Conservation (phyloP, 2,888 invertebrate genomes). For the Epinotia brunnichana region DNA sequence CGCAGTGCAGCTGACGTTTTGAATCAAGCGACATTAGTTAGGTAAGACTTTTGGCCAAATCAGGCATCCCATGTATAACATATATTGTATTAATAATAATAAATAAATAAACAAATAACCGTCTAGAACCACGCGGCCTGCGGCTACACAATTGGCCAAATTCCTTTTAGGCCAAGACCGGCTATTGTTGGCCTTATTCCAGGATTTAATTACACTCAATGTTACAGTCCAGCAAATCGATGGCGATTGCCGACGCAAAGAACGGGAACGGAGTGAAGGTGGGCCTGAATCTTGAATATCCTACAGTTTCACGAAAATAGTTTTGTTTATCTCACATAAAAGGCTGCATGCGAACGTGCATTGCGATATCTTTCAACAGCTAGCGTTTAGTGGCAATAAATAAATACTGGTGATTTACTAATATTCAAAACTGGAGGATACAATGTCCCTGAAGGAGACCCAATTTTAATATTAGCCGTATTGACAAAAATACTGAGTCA, state of each 20-base stretch:
- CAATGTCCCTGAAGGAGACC: neutral
- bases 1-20: neutral
- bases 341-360: too few relatives aligned
- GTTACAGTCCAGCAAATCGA: constrained; percentile 15
- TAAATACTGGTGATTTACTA: neutral
- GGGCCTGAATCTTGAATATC: constrained; percentile 4
- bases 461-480: neutral
- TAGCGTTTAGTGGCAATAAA: constrained; percentile 3
- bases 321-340: constrained; percentile 22
- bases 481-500: neutral
- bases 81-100: too few relatives aligned
- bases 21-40: constrained; percentile 2
- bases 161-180: constrained; percentile 25
- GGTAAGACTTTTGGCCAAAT: neutral
- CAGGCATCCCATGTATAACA: neutral
- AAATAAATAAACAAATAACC: too few relatives aligned
- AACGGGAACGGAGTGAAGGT: neutral
- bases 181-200: constrained; percentile 26
- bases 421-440: neutral
- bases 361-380: too few relatives aligned
- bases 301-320: constrained; percentile 24
- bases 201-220: constrained; percentile 27
- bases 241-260: constrained; percentile 5
- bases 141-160: constrained; percentile 18
- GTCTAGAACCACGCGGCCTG: constrained; percentile 9